A percentile compares a stretch with the other conserved stretches of the same genome.
Evolutionary conservation across 2,113 vertebrate genomes (phyloP).

Genomic region (Bubo bubo): DNA sequence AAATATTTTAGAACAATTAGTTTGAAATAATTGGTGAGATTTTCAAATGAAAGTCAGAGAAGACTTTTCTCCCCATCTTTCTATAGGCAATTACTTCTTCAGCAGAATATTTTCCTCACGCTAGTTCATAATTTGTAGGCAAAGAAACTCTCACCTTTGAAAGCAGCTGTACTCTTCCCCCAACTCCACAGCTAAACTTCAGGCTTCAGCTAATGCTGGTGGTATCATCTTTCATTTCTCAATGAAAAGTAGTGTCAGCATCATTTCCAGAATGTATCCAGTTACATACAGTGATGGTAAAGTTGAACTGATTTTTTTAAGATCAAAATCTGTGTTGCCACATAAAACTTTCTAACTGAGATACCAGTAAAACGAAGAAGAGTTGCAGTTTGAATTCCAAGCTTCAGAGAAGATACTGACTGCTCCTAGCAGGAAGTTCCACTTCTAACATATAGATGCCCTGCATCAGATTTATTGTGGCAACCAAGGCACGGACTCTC

Average conservation of each 20-base stretch:
- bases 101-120: not conserved
- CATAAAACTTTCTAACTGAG: not conserved
- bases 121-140: not conserved
- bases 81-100: not conserved
- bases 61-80: not conserved
- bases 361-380: not conserved
- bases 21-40: not conserved
- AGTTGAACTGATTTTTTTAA: not conserved
- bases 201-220: not conserved
- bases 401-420: not conserved
- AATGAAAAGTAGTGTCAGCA: not conserved
- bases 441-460: not conserved
- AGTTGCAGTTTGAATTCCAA: not conserved
- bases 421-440: not conserved
- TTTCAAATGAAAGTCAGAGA: not conserved
- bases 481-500: no score
- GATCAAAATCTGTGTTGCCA: not conserved
- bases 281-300: not conserved
- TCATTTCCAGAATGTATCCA: not conserved
- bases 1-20: not conserved
- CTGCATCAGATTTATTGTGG: not conserved
- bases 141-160: not conserved
- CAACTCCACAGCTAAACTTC: not conserved
- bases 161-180: not conserved
- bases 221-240: not conserved